Evolutionary conservation across 2,113 vertebrate species (phyloP).

Genomic region (Megaceryle maxima): DNA sequence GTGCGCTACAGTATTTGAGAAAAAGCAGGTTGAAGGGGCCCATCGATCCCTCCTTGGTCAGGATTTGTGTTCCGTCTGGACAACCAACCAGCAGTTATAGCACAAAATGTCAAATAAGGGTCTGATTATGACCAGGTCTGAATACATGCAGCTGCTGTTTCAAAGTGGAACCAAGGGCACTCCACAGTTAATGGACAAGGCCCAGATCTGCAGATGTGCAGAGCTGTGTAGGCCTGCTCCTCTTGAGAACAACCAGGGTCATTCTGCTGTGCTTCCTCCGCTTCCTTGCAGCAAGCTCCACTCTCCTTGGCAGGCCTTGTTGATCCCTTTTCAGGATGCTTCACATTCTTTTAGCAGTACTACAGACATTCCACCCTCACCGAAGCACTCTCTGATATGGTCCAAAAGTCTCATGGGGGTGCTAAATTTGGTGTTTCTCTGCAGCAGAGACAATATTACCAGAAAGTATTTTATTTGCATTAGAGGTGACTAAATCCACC

Average conservation of each 20-base stretch:
- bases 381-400: conserved; percentile 37
- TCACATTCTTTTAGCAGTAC: conserved; percentile 53
- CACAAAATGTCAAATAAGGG: not conserved
- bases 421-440: conserved; percentile 58
- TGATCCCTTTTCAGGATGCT: conserved; percentile 52
- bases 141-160: not conserved
- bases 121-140: not conserved
- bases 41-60: not conserved
- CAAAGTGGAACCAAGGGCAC: not conserved
- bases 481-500: conserved; percentile 18
- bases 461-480: conserved; percentile 50
- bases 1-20: not conserved
- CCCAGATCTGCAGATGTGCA: conserved; percentile 3
- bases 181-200: fast-evolving
- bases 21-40: conserved; percentile 35
- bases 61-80: not conserved
- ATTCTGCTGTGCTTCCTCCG: not conserved
- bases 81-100: not conserved
- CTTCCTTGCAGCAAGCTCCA: not conserved
- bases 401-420: conserved; percentile 27
- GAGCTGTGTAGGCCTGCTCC: not conserved
- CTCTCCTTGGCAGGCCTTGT: not conserved
- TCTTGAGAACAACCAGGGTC: not conserved
- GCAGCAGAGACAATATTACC: not conserved
- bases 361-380: conserved; percentile 60